A percentile compares a stretch with the other conserved stretches of the same genome.
Conservation (phyloP, 1,140 invertebrate species). For the Megalonaias nervosa region DNA sequence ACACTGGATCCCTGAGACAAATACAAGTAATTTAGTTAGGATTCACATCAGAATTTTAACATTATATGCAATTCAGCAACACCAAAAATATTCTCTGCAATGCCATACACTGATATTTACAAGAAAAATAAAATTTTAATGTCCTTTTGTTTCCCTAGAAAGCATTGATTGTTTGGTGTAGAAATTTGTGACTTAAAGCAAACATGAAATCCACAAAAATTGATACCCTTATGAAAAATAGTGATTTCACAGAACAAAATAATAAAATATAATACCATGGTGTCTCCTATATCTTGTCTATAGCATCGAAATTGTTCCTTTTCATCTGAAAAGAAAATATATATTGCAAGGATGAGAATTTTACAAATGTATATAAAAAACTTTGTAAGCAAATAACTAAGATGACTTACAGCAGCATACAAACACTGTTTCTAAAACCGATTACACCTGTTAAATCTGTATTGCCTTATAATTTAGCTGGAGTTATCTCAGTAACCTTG, state of each 20-base stretch:
- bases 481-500: no score
- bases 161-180: no score
- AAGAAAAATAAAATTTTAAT: not conserved
- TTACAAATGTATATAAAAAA: conserved; percentile 4
- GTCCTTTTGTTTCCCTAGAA: not conserved
- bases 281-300: conserved; percentile 91
- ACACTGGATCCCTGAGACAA: no score
- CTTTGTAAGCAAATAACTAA: not conserved
- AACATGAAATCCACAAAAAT: conserved; percentile 1
- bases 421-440: not conserved
- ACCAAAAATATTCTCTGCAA: no score
- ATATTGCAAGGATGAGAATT: conserved; percentile 9
- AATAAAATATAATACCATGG: conserved; percentile 76
- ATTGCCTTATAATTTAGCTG: no score
- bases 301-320: conserved; percentile 91
- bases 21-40: no score
- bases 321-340: conserved; percentile 78
- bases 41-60: no score
- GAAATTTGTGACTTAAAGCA: conserved; percentile 1
- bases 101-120: no score
- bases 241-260: conserved; percentile 1
- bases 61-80: no score
- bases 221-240: conserved; percentile 1
- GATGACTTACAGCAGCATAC: not conserved
- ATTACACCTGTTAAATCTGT: no score